Base-by-base conservation (phyloP, 2,113 vertebrate species). In the Ancistrus triradiatus region DNA sequence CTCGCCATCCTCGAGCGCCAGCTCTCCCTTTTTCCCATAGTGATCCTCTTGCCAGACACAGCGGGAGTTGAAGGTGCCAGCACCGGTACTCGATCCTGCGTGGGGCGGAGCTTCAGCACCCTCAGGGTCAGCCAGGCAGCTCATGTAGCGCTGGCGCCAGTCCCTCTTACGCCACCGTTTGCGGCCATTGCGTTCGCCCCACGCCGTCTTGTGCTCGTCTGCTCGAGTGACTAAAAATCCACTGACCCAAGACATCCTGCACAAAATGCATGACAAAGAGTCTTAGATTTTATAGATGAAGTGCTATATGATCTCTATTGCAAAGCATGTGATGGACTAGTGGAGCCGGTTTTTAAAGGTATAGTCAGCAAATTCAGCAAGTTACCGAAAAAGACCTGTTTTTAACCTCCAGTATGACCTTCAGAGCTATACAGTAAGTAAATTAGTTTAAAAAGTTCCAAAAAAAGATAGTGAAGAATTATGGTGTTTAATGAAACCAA, bases 221-320 rank as follows among this genome's bases (percentile, higher is more conserved):
- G 93, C 91, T 74, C 92, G 91, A 78, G 90, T 86, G 52, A 89
- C 89, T 73, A 97, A 86, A 84, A 96, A 89, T 76, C 89, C 89
- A 61, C 92, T 92, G 89, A 94, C 93, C 95, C 95, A 98, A 68
- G 95, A 98, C 95, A 97, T 95, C 79, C 91, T 93, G 6, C 10
- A 52, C 11, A 2, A 52, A 17, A 48, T 15, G 46, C 2, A 53
- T 3, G 7, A 35, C 35, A 38, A 2, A 8, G 35, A 38, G 5
- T 3, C 10, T n/a, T n/a, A n/a, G n/a, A n/a, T 2, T 4, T n/a
- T 38, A 38, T 7, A 5, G 4, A 38, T 7, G 35, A 38, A 38
- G 35, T 38, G 10, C 35, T n/a, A n/a, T n/a, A n/a, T 33, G 28
- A 33, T 33, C 35, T 37, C 14, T 33, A 33, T 7, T 33, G 31